Conservation (phyloP, 2,113 vertebrate genomes). For the Pycnonotus jocosus region DNA sequence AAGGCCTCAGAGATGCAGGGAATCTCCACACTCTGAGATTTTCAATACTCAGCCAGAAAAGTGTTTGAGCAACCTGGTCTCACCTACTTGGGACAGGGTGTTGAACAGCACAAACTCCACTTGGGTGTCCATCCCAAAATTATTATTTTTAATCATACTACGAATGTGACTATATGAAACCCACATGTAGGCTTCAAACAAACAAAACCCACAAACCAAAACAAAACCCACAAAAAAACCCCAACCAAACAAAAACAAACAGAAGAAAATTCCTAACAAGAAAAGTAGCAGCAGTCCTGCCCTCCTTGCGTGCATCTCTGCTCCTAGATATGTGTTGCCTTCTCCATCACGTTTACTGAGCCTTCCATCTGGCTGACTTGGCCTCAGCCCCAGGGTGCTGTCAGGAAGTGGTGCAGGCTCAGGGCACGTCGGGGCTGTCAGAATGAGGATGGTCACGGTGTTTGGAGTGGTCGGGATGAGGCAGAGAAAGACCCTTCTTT, state of each 20-base stretch:
- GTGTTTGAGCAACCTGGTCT: not conserved
- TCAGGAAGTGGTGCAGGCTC: not conserved
- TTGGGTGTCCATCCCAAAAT: not conserved
- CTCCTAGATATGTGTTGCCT: not conserved
- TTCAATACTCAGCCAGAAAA: not conserved
- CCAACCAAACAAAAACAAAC: not conserved
- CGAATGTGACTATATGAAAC: not conserved
- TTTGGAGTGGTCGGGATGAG: not conserved
- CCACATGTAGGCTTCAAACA: not conserved
- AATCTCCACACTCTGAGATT: not conserved
- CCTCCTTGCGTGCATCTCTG: accelerated
- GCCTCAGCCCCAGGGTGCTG: accelerated
- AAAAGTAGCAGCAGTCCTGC: not conserved
- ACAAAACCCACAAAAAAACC: not conserved
- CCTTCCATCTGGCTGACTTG: not conserved
- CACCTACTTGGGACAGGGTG: not conserved
- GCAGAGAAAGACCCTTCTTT: not conserved
- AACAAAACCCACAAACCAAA: not conserved
- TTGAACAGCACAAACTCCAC: not conserved
- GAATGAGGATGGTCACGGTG: accelerated
- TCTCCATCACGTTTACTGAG: accelerated
- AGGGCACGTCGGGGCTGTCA: not conserved
- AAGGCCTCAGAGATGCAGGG: not conserved
- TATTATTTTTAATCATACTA: not conserved
- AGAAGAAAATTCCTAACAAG: not conserved